These are phyloP conservation scores for Drosophila acutilabella DNA, from an alignment of 2,888 invertebrate species.

Conservation along the genomic window DNA sequence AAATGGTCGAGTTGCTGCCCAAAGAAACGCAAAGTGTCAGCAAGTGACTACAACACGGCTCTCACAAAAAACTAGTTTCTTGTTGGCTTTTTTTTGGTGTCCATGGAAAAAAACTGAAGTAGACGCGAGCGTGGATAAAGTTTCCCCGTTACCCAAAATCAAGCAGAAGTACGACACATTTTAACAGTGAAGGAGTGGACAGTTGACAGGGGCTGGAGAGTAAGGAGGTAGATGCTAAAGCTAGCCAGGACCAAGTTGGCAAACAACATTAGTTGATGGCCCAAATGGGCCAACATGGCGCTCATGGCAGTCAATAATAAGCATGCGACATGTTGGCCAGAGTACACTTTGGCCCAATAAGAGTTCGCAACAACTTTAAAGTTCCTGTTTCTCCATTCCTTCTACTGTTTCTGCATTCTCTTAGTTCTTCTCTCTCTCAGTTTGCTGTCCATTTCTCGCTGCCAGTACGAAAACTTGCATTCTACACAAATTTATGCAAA, in stretches of 20 bases:
- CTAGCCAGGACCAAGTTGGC: conserved; percentile 65
- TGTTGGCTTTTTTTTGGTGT: neutral
- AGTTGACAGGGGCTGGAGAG: too few relatives aligned
- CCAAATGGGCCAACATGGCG: conserved; percentile 76
- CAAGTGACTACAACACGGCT: conserved; percentile 50
- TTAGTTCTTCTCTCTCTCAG: neutral
- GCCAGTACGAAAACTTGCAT: conserved; percentile 24
- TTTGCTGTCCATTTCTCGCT: neutral
- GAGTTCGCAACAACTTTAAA: conserved; percentile 72
- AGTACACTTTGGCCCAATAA: conserved; percentile 62
- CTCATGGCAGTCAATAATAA: conserved; percentile 80
- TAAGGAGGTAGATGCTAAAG: conserved; percentile 43
- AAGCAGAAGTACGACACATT: conserved; percentile 42
- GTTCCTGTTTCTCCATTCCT: conserved; percentile 32
- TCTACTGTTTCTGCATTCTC: conserved; percentile 19
- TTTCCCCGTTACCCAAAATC: conserved; percentile 49
- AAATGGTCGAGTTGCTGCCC: conserved; percentile 50
- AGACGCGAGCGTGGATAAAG: conserved; percentile 60
- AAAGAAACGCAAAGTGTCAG: conserved; percentile 74
- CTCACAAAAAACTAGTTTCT: conserved; percentile 57
- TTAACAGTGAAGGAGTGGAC: conserved; percentile 6
- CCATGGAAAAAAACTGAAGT: conserved; percentile 41
- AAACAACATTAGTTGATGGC: conserved; percentile 81
- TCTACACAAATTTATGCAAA: conserved; percentile 50
- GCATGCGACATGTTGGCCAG: conserved; percentile 79